Evolutionary conservation across 2,113 vertebrate species (phyloP).

Genomic region (Corythaeola cristata): DNA sequence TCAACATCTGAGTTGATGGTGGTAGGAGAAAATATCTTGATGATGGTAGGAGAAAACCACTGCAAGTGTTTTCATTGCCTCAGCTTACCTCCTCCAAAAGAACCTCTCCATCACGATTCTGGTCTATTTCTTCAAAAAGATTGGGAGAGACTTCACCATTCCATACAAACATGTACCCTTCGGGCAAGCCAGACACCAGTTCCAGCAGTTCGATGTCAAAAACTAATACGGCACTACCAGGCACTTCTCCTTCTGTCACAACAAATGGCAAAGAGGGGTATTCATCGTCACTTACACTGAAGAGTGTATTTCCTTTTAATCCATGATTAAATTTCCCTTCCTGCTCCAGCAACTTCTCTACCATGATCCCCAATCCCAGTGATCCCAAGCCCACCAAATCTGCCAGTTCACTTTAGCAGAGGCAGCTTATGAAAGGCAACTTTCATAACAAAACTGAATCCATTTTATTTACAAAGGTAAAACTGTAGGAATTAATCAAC

Average conservation of each 20-base stretch:
- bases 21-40: neutral
- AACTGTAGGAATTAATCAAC: neutral
- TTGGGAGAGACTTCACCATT: conserved; percentile 87
- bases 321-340: neutral
- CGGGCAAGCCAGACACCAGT: conserved; percentile 91
- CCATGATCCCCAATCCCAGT: neutral
- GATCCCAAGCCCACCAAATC: neutral
- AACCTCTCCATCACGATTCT: conserved; percentile 82
- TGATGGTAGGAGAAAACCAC: neutral
- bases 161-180: conserved; percentile 99
- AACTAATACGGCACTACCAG: conserved; percentile 92
- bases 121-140: conserved; percentile 94
- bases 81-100: conserved; percentile 86
- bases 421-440: neutral
- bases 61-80: neutral
- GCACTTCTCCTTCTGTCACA: conserved; percentile 88
- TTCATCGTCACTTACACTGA: neutral
- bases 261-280: neutral
- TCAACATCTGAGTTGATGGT: neutral
- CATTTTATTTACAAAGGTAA: neutral
- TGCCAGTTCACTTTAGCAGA: neutral
- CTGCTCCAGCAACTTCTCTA: neutral
- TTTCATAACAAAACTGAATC: neutral
- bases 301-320: neutral
- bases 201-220: conserved; percentile 91